Percentiles rank a stretch among this genome's conserved stretches.
These are phyloP conservation scores for Sitodiplosis mosellana DNA, from an alignment of 1,140 invertebrate species.

Conservation along the genomic window DNA sequence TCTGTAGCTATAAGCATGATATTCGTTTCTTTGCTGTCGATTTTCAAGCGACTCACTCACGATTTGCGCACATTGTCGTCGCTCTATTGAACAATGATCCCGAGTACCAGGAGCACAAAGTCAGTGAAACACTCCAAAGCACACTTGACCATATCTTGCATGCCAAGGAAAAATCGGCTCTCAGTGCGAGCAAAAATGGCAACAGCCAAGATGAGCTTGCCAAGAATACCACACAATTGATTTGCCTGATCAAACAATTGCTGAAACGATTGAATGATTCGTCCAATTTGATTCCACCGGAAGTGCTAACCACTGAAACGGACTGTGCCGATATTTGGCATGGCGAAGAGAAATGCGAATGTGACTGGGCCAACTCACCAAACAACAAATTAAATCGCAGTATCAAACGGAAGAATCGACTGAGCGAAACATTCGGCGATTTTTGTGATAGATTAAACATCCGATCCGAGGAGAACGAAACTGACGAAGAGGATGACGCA, in stretches of 20 bases:
- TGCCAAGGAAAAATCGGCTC: too few species aligned
- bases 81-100: constrained; percentile 7
- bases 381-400: too few species aligned
- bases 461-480: too few species aligned
- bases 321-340: constrained; percentile 34
- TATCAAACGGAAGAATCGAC: too few species aligned
- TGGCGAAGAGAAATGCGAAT: constrained; percentile 22
- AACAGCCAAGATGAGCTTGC: not conserved
- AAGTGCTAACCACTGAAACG: constrained; percentile 27
- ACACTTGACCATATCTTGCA: too few species aligned
- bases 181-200: not conserved
- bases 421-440: too few species aligned
- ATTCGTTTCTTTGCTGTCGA: constrained; percentile 35
- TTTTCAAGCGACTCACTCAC: constrained; percentile 39
- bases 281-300: constrained; percentile 9
- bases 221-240: not conserved
- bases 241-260: constrained; percentile 1
- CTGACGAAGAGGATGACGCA: too few species aligned
- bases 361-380: constrained; percentile 21
- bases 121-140: too few species aligned
- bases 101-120: too few species aligned
- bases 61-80: constrained; percentile 38
- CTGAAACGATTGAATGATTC: not conserved
- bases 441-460: too few species aligned
- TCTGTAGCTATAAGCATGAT: constrained; percentile 44